phyloP scores from a whole-genome alignment of 1,140 invertebrate genomes.

The Anoplophora glabripennis region DNA sequence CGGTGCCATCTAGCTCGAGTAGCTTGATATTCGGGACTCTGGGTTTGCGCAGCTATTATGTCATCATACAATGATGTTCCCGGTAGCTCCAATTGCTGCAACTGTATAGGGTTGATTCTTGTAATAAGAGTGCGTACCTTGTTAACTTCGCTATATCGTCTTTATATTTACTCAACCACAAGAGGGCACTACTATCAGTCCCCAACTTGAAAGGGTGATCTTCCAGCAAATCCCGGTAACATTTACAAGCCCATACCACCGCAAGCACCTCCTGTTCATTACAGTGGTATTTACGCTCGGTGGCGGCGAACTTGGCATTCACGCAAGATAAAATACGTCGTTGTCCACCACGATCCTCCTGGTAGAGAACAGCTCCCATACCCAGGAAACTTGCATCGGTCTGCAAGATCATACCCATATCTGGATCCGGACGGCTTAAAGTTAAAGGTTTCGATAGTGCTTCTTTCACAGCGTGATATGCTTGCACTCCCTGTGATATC shows the following conservation, averaged over 20 bases:
- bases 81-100: too few relatives aligned
- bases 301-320: constrained; percentile 11
- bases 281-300: constrained; percentile 20
- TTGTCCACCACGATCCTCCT: not conserved
- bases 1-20: too few relatives aligned
- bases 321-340: constrained; percentile 12
- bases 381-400: constrained; percentile 13
- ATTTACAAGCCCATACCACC: constrained; percentile 39
- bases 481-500: too few relatives aligned
- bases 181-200: constrained; percentile 19
- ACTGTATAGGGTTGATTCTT: too few relatives aligned
- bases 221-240: constrained; percentile 38
- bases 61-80: too few relatives aligned
- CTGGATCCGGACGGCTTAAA: constrained; percentile 10
- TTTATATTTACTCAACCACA: constrained; percentile 32
- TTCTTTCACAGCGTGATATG: too few relatives aligned
- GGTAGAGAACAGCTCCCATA: constrained; percentile 20
- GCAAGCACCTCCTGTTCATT: constrained; percentile 23
- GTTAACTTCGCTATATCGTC: constrained; percentile 36
- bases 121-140: constrained; percentile 35
- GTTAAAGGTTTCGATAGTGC: constrained; percentile 1
- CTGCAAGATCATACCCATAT: constrained; percentile 8
- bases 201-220: constrained; percentile 34
- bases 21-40: too few relatives aligned
- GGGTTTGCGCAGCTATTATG: too few relatives aligned